Base-by-base conservation (phyloP, 2,888 invertebrate genomes). In the Linnaemya tessellans region DNA sequence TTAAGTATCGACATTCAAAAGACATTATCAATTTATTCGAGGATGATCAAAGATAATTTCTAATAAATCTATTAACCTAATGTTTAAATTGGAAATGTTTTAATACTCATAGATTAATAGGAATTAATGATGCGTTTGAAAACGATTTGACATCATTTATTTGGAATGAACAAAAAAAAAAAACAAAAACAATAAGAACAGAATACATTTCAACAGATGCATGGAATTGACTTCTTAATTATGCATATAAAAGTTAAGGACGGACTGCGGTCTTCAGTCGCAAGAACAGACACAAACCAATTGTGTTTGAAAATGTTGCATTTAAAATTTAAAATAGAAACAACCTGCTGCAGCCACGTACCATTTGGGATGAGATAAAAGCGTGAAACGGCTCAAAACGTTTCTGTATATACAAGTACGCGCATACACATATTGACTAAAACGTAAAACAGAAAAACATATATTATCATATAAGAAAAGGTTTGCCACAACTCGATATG, bases 271-370 rank as follows among this genome's bases (percentile, higher is more conserved):
- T 49, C 18, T 13, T 60, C n/a, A 38, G 49, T 78, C 25, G 46
- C 51, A 70, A 13, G 58, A 43, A 56, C 41, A 62, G 9, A 41
- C 58, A 65, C 70, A 64, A 15, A 62, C 22, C 30, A 2, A 38
- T 56, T 25, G 15, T 11, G 75, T 41, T 70, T 70, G 15, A 64
- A 49, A 49, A 15, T 46, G 62, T 15, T 64, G 43, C 15, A 64
- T 70, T 74, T 51, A 68, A 35, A 38, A 41, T 78, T 62, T 38
- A 60, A 77, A 65, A 67, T 20, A 22, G 15, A 78, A 75, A 71
- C 84, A 85, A 85, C 84, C 79, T 85, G 84, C 64, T 82, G 70
- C 74, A 74, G 81, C 81, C 84, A 81, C 81, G 78, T 82, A 85
- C 81, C 81, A 85, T 78, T 80, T 80, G 56, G 68, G 35, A 80